Evolutionary conservation across 2,113 vertebrate species (phyloP).

Genomic region (Aegypius monachus): DNA sequence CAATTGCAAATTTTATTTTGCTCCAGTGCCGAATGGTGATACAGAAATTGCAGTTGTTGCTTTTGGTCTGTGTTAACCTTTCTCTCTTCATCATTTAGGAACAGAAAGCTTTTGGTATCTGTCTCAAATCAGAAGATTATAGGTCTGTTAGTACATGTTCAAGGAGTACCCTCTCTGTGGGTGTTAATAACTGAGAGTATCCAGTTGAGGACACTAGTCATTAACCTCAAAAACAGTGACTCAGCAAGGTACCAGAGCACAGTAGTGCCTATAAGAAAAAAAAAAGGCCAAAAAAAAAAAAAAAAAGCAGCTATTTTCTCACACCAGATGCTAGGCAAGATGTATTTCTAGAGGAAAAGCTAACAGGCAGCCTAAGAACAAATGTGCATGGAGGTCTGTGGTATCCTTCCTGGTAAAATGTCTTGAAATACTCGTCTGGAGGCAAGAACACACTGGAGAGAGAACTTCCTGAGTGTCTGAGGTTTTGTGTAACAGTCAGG

Average conservation of each 20-base stretch:
- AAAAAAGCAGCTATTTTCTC: not conserved
- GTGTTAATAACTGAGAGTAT: not conserved
- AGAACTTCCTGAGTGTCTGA: not conserved
- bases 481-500: not conserved
- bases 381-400: not conserved
- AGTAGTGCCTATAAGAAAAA: not conserved
- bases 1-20: conserved; percentile 52
- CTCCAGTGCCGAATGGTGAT: not conserved
- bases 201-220: not conserved
- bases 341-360: conserved; percentile 29
- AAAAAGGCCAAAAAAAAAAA: accelerated
- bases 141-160: not conserved
- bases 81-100: not conserved
- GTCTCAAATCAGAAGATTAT: not conserved
- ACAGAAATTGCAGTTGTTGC: not conserved
- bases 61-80: conserved; percentile 14
- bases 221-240: conserved; percentile 42
- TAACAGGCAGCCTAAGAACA: conserved; percentile 31
- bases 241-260: not conserved
- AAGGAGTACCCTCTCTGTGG: not conserved
- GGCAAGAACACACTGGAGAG: not conserved
- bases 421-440: conserved; percentile 2
- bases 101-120: not conserved
- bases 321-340: conserved; percentile 27
- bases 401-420: not conserved